phyloP scores from a whole-genome alignment of 2,888 invertebrate species.

The Pyrocoelia pectoralis region DNA sequence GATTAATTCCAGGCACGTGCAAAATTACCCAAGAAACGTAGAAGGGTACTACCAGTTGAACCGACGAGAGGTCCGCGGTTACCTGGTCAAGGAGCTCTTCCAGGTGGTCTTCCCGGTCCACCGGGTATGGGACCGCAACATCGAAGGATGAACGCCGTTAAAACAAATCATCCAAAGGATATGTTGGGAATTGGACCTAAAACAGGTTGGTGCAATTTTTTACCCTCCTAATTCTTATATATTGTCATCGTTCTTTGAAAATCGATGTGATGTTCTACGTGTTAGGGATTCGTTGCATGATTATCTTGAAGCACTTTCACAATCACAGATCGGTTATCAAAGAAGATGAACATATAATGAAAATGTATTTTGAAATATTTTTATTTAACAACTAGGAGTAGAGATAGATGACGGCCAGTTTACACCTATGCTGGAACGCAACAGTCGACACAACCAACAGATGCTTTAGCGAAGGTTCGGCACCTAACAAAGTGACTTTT shows the following conservation, averaged over 20 bases:
- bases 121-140: constrained; percentile 65
- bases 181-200: constrained; percentile 53
- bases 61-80: constrained; percentile 78
- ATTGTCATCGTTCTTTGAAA: constrained; percentile 12
- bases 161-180: constrained; percentile 86
- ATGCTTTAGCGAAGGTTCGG: constrained; percentile 41
- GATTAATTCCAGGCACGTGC: constrained; percentile 80
- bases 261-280: constrained; percentile 21
- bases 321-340: constrained; percentile 13
- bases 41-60: constrained; percentile 96
- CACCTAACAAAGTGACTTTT: constrained; percentile 29
- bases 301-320: constrained; percentile 9
- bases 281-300: constrained; percentile 18
- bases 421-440: constrained; percentile 41
- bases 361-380: constrained; percentile 30
- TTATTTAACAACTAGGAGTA: constrained; percentile 34
- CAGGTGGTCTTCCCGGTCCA: constrained; percentile 48
- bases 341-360: background rate
- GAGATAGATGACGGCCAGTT: constrained; percentile 37
- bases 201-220: constrained; percentile 21
- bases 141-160: constrained; percentile 86
- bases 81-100: constrained; percentile 58
- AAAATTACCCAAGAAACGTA: constrained; percentile 97
- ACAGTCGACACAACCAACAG: constrained; percentile 39
- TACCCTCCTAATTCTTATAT: background rate